phyloP scores from a whole-genome alignment of 2,888 invertebrate species.

The Camponotus fellah region DNA sequence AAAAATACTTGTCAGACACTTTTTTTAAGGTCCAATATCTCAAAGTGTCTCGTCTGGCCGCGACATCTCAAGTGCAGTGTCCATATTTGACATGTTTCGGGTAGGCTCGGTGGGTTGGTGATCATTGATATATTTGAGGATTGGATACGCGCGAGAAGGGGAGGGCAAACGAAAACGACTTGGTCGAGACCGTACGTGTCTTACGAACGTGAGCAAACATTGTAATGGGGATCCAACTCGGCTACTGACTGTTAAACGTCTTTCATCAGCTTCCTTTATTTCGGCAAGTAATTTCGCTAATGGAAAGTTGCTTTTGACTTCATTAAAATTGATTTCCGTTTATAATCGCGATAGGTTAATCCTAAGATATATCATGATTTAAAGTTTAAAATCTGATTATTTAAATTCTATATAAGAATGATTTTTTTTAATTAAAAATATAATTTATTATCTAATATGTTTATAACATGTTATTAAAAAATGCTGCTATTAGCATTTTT shows the following conservation, averaged over 20 bases:
- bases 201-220: slow-evolving; percentile 75
- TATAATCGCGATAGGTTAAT: not conserved
- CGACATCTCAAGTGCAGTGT: slow-evolving; percentile 77
- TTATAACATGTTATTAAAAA: not conserved
- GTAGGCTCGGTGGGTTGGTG: slow-evolving; percentile 62
- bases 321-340: not conserved
- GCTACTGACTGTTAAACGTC: slow-evolving; percentile 71
- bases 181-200: slow-evolving; percentile 59
- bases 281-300: slow-evolving; percentile 51
- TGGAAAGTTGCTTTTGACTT: slow-evolving; percentile 7
- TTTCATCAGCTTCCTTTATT: slow-evolving; percentile 55
- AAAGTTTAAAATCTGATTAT: not conserved
- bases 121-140: slow-evolving; percentile 80
- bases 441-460: not conserved
- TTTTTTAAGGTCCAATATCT: slow-evolving; percentile 32
- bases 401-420: not conserved
- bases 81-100: slow-evolving; percentile 78
- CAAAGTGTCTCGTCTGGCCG: slow-evolving; percentile 36
- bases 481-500: not conserved
- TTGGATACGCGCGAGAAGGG: slow-evolving; percentile 44
- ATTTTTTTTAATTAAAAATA: not conserved
- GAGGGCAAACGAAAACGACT: slow-evolving; percentile 49
- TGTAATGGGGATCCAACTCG: slow-evolving; percentile 72
- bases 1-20: slow-evolving; percentile 13
- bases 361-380: not conserved